Evolutionary conservation across 2,888 invertebrate genomes (phyloP).

Genomic region (Xestobium rufovillosum): DNA sequence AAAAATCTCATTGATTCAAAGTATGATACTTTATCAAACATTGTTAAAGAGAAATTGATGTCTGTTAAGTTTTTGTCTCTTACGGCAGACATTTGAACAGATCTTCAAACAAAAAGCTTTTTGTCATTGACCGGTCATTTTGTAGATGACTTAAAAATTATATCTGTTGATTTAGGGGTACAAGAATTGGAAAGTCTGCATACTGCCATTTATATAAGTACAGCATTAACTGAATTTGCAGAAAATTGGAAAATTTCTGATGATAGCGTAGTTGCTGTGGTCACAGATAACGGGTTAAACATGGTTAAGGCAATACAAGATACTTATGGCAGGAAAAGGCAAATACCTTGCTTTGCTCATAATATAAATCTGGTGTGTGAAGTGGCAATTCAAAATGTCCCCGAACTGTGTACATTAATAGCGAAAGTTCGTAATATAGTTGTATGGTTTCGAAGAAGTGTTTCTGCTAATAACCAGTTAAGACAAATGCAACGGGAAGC

Average conservation of each 20-base stretch:
- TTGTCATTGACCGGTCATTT: slow-evolving; percentile 5
- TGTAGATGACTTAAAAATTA: slow-evolving; percentile 3
- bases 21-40: slow-evolving; percentile 6
- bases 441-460: slow-evolving; percentile 2
- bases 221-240: not conserved
- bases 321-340: slow-evolving; percentile 2
- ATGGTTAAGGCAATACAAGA: slow-evolving; percentile 5
- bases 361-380: slow-evolving; percentile 3
- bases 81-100: slow-evolving; percentile 12
- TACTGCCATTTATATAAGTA: slow-evolving; percentile 13
- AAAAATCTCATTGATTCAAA: slow-evolving; percentile 9
- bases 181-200: slow-evolving; percentile 8
- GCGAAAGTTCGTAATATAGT: slow-evolving; percentile 3
- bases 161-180: slow-evolving; percentile 6
- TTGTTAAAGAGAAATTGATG: slow-evolving; percentile 8
- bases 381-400: not conserved
- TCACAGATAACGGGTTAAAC: slow-evolving; percentile 6
- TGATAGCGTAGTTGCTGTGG: slow-evolving; percentile 1
- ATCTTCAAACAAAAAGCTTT: slow-evolving; percentile 13
- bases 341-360: not conserved
- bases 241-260: not conserved
- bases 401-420: not conserved
- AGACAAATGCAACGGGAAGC: not conserved
- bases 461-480: not conserved
- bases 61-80: slow-evolving; percentile 6